phyloP scores from a whole-genome alignment of 2,113 vertebrate genomes.

The Athene noctua region DNA sequence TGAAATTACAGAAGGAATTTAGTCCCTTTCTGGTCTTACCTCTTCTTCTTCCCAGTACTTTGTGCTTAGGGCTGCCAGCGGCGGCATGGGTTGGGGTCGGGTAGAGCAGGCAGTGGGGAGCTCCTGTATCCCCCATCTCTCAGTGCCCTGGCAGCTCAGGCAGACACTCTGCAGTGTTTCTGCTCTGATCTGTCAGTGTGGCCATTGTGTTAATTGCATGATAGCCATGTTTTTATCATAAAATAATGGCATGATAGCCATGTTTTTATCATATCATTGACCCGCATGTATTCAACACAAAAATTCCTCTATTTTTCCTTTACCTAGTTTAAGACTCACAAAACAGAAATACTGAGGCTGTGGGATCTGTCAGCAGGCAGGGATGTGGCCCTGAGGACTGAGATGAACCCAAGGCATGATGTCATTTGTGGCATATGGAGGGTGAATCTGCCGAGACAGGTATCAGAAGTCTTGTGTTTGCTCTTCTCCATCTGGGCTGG shows the following conservation, averaged over 20 bases:
- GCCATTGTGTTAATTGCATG: rapidly evolving
- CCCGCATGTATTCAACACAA: not conserved
- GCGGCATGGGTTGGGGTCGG: not conserved
- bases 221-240: not conserved
- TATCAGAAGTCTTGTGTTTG: not conserved
- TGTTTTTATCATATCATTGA: not conserved
- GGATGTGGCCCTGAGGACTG: not conserved
- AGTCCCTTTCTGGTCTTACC: not conserved
- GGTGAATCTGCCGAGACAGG: not conserved
- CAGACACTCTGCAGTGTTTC: not conserved
- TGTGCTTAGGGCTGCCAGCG: not conserved
- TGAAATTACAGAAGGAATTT: not conserved
- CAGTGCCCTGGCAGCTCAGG: not conserved
- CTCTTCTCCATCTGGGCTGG: not conserved
- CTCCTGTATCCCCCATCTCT: not conserved
- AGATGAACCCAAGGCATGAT: not conserved
- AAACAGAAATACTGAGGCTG: not conserved
- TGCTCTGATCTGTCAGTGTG: not conserved
- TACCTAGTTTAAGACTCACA: not conserved
- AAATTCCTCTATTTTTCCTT: not conserved
- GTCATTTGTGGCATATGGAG: not conserved
- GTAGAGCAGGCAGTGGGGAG: not conserved
- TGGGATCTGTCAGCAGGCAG: not conserved
- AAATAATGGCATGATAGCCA: not conserved
- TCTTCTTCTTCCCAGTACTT: not conserved